Percentiles rank a stretch among this genome's conserved stretches.
These are phyloP conservation scores for Platyscapa corneri DNA, from an alignment of 1,140 invertebrate species.

Conservation along the genomic window DNA sequence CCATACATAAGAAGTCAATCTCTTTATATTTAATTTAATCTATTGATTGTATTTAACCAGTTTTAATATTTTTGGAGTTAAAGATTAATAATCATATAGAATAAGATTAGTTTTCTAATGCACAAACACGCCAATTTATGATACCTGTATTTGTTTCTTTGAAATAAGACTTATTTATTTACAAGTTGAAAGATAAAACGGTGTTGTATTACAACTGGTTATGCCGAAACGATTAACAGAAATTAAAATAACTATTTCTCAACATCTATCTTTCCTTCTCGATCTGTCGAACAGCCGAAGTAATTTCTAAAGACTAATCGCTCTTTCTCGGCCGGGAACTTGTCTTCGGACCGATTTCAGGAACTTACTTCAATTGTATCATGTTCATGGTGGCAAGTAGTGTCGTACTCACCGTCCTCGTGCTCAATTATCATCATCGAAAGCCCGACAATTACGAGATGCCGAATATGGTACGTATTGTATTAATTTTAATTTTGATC, in stretches of 20 bases:
- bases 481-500: background rate
- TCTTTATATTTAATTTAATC: no score
- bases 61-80: no score
- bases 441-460: slow-evolving; percentile 97
- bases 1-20: no score
- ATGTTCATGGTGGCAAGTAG: slow-evolving; percentile 99
- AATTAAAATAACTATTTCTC: background rate
- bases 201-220: no score
- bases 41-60: no score
- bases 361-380: slow-evolving; percentile 99
- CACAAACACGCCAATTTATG: no score
- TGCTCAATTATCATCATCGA: slow-evolving; percentile 98
- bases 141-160: no score
- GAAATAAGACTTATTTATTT: no score
- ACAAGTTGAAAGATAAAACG: no score
- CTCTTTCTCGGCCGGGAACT: slow-evolving; percentile 51
- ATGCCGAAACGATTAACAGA: background rate
- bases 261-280: background rate
- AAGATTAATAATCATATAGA: no score
- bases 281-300: background rate
- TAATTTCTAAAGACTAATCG: slow-evolving; percentile 68
- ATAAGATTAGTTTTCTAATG: no score
- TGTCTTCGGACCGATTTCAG: slow-evolving; percentile 74
- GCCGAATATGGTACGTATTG: slow-evolving; percentile 90
- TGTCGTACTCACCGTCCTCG: slow-evolving; percentile 97